Evolutionary conservation across 2,797 vertebrate species (phyloP).

Genomic region (Peromyscus melanophrys): DNA sequence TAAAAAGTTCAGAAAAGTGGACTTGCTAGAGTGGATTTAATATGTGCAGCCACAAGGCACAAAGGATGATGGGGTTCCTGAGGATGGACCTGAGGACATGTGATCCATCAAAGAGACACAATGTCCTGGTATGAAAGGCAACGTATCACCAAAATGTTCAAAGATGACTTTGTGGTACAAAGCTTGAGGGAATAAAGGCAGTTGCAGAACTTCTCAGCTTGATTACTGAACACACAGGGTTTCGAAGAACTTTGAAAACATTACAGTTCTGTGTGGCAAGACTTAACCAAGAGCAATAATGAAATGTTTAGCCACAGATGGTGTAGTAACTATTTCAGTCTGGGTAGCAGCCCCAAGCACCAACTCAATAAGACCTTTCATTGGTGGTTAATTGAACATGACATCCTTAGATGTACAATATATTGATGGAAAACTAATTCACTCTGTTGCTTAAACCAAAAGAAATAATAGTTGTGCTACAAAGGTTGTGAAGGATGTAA

Average conservation of each 20-base stretch:
- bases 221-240: not conserved
- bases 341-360: not conserved
- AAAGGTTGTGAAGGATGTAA: not conserved
- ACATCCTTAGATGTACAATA: not conserved
- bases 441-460: not conserved
- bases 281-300: not conserved
- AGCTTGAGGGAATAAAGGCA: not conserved
- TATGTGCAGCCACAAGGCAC: constrained; percentile 11
- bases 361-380: not conserved
- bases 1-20: constrained; percentile 11
- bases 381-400: not conserved
- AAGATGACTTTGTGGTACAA: not conserved
- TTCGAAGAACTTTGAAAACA: not conserved
- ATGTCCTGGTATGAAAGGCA: not conserved
- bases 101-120: not conserved
- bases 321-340: not conserved
- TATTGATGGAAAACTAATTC: not conserved
- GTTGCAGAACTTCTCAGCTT: not conserved
- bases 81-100: not conserved
- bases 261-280: not conserved
- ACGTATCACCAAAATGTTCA: not conserved
- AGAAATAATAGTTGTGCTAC: not conserved
- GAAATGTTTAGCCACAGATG: not conserved
- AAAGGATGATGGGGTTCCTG: not conserved
- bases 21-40: constrained; percentile 31